phyloP scores from a whole-genome alignment of 2,797 vertebrate species.

The Muscicapa comitata region DNA sequence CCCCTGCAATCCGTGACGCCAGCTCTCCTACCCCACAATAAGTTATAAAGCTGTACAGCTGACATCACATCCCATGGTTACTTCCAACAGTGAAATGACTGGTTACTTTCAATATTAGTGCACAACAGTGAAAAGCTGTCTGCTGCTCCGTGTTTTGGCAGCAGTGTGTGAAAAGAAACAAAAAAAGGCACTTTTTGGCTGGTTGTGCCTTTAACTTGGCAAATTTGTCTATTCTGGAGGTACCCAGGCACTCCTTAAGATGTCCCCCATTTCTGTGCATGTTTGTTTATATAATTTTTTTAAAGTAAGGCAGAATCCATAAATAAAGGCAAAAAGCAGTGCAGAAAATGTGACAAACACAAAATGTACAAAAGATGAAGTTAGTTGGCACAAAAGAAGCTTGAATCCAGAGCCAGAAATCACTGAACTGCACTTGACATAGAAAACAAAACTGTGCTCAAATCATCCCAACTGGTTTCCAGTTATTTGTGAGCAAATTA shows the following conservation, averaged over 20 bases:
- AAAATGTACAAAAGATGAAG: slow-evolving; percentile 59
- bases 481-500: slow-evolving; percentile 44
- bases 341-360: slow-evolving; percentile 39
- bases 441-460: slow-evolving; percentile 41
- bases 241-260: slow-evolving; percentile 65
- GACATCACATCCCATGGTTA: background rate
- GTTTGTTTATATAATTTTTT: slow-evolving; percentile 8
- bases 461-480: slow-evolving; percentile 33
- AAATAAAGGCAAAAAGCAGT: slow-evolving; percentile 70
- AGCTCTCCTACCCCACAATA: background rate
- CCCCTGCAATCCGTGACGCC: background rate
- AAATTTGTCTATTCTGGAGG: slow-evolving; percentile 61
- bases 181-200: slow-evolving; percentile 75
- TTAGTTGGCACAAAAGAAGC: slow-evolving; percentile 67
- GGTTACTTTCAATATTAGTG: slow-evolving; percentile 31
- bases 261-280: slow-evolving; percentile 66
- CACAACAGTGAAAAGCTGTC: slow-evolving; percentile 29
- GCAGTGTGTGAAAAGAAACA: slow-evolving; percentile 41
- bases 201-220: slow-evolving; percentile 72
- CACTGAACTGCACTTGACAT: slow-evolving; percentile 36
- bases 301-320: slow-evolving; percentile 78
- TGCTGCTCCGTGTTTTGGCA: slow-evolving; percentile 25
- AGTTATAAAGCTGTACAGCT: background rate
- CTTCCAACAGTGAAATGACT: slow-evolving; percentile 35
- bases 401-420: slow-evolving; percentile 47